Evolutionary conservation across 1,140 invertebrate genomes (phyloP).

Genomic region (Drosophila setifemur): DNA sequence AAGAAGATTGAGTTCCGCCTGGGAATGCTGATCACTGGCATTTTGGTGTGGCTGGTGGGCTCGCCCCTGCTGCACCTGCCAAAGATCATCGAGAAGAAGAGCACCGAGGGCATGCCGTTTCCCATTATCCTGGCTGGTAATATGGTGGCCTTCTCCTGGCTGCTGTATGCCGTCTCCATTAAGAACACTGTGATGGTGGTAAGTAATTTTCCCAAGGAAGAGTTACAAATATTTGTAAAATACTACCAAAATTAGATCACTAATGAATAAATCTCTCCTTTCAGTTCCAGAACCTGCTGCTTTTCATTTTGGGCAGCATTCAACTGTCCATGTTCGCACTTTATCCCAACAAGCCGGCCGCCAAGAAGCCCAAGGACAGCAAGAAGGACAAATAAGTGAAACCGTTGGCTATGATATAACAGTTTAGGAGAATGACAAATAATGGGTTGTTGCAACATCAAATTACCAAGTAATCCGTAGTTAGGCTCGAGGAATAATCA

Average conservation of each 20-base stretch:
- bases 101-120: constrained; percentile 91
- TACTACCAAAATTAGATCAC: neutral
- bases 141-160: constrained; percentile 89
- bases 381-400: constrained; percentile 60
- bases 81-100: constrained; percentile 89
- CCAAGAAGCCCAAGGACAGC: constrained; percentile 77
- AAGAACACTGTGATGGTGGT: constrained; percentile 90
- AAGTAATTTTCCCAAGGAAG: no score
- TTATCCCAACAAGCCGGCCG: constrained; percentile 83
- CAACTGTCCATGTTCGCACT: constrained; percentile 87
- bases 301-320: constrained; percentile 84
- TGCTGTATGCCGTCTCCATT: constrained; percentile 91
- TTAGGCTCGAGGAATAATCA: constrained; percentile 38
- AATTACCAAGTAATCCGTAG: constrained; percentile 31
- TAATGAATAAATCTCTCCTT: constrained; percentile 1
- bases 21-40: constrained; percentile 87
- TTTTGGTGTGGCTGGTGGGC: constrained; percentile 87
- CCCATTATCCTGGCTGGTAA: constrained; percentile 91
- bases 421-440: constrained; percentile 20
- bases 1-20: constrained; percentile 86
- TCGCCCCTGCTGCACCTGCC: constrained; percentile 88
- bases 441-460: constrained; percentile 27
- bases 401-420: constrained; percentile 22
- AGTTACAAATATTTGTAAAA: no score
- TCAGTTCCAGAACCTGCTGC: constrained; percentile 89